Evolutionary conservation across 2,113 vertebrate species (phyloP).

Genomic region (Coreoperca whiteheadi): DNA sequence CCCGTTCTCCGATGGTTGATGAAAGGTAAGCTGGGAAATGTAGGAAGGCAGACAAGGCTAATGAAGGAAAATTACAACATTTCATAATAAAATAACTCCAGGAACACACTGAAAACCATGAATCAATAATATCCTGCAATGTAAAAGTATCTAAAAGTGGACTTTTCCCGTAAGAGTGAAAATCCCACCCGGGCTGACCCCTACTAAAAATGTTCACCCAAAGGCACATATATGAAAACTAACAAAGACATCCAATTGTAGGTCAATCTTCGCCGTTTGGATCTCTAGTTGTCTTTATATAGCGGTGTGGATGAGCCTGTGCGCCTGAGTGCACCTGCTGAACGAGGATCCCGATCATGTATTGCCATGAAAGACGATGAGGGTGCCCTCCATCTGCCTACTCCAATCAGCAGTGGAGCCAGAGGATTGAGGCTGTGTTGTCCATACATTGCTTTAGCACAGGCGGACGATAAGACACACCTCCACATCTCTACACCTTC

Average conservation of each 20-base stretch:
- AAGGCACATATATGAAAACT: conserved; percentile 32
- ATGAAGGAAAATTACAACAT: background rate
- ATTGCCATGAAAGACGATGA: conserved; percentile 19
- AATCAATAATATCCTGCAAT: background rate
- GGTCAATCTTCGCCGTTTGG: conserved; percentile 16
- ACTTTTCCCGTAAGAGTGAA: background rate
- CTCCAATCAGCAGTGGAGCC: conserved; percentile 54
- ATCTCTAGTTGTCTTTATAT: conserved; percentile 1
- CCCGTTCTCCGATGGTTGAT: background rate
- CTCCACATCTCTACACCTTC: background rate
- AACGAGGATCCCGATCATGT: conserved; percentile 28
- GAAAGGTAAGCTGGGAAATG: background rate
- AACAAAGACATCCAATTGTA: conserved; percentile 24
- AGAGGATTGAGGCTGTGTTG: background rate
- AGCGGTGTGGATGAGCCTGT: background rate
- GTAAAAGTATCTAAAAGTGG: background rate
- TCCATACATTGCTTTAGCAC: background rate
- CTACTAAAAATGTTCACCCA: conserved; percentile 30
- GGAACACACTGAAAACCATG: background rate
- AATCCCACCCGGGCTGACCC: conserved; percentile 38
- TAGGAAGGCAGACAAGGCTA: no score
- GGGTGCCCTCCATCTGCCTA: conserved; percentile 71
- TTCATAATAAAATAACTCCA: background rate
- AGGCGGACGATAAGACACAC: background rate
- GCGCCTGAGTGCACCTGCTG: conserved; percentile 39